phyloP scores from a whole-genome alignment of 2,797 vertebrate genomes.

The Perodicticus potto region DNA sequence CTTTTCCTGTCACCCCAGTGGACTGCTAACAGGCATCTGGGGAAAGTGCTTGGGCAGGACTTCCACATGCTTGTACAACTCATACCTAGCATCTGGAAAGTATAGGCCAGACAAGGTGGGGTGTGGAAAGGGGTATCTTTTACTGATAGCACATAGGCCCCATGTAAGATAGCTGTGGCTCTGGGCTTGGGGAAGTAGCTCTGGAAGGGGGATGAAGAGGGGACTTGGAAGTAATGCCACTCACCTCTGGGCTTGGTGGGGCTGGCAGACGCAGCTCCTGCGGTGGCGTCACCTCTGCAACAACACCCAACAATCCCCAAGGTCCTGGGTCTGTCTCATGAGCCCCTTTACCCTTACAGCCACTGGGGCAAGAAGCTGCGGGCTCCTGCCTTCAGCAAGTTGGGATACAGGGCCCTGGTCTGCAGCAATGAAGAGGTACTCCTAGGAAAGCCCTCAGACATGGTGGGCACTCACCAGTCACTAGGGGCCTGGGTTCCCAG shows the following conservation, averaged over 20 bases:
- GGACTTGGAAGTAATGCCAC: not conserved
- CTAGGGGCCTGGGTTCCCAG: constrained; percentile 33
- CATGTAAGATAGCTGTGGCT: not conserved
- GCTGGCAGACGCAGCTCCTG: constrained; percentile 69
- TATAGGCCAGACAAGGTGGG: not conserved
- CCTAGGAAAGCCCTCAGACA: not conserved
- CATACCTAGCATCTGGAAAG: not conserved
- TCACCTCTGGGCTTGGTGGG: constrained; percentile 79
- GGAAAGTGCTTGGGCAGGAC: not conserved
- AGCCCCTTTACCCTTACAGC: not conserved
- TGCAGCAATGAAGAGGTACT: not conserved
- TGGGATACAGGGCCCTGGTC: not conserved
- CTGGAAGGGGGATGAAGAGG: not conserved
- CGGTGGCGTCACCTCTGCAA: constrained; percentile 87
- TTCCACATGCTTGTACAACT: not conserved
- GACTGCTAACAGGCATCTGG: not conserved
- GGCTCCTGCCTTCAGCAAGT: not conserved
- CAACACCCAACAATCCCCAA: constrained; percentile 45
- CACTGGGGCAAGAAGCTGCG: not conserved
- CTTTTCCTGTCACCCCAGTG: not conserved
- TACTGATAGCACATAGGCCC: not conserved
- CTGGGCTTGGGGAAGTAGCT: not conserved
- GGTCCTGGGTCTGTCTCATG: not conserved
- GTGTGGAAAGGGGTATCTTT: not conserved
- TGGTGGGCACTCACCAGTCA: constrained; percentile 66